A percentile compares a stretch with the other conserved stretches of the same genome.
Evolutionary conservation across 2,797 vertebrate genomes (phyloP).

Genomic region (Lepus oiostolus): DNA sequence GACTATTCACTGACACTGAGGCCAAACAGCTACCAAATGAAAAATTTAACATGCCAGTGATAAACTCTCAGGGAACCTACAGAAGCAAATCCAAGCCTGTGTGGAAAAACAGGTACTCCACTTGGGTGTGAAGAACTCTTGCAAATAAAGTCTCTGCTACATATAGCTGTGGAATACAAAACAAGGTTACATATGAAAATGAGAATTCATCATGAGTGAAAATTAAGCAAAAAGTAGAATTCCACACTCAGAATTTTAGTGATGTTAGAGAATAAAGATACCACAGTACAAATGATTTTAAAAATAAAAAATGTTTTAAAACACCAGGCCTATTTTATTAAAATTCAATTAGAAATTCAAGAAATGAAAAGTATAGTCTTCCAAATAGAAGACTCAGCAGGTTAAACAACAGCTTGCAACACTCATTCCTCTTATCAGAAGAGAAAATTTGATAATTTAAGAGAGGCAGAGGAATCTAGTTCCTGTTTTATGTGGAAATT

Average conservation of each 20-base stretch:
- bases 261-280: neutral
- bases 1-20: neutral
- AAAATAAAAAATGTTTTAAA: neutral
- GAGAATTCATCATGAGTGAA: neutral
- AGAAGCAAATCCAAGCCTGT: neutral
- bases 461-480: no score
- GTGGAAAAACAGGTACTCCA: neutral
- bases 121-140: neutral
- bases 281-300: neutral
- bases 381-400: neutral
- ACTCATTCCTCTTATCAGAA: no score
- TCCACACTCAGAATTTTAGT: neutral
- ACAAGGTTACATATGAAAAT: neutral
- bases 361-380: neutral
- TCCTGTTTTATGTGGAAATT: no score
- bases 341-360: neutral
- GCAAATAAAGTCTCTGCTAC: neutral
- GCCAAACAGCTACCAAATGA: neutral
- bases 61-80: neutral
- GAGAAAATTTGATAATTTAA: no score
- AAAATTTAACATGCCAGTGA: neutral
- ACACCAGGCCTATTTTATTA: neutral
- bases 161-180: neutral
- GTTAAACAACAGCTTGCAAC: no score
- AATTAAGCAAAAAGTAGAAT: neutral